Percentiles rank a stretch among this genome's conserved stretches.
phyloP scores from a whole-genome alignment of 2,888 invertebrate genomes.

The Melikaiella ostensackeni region DNA sequence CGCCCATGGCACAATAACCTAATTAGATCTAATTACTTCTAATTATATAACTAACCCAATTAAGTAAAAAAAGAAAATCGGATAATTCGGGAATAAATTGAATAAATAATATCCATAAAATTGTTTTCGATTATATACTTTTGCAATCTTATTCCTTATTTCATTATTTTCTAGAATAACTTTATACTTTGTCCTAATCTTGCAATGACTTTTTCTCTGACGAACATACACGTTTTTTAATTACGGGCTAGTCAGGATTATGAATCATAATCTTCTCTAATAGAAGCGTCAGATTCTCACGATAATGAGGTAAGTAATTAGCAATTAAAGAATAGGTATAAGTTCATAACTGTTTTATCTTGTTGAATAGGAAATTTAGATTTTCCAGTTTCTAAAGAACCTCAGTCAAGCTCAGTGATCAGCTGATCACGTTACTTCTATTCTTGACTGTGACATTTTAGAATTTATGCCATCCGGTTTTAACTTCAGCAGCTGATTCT shows the following conservation, averaged over 20 bases:
- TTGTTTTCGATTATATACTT: neutral
- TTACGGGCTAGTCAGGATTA: neutral
- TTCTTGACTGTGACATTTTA: slow-evolving; percentile 26
- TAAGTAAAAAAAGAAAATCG: neutral
- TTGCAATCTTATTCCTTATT: neutral
- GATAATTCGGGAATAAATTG: neutral
- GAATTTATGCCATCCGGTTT: slow-evolving; percentile 16
- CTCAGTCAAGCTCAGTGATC: slow-evolving; percentile 14
- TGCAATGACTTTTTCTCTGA: neutral
- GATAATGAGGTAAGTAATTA: neutral
- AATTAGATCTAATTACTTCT: slow-evolving; percentile 29
- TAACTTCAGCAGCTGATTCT: neutral
- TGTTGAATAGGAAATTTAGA: neutral
- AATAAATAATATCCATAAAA: neutral
- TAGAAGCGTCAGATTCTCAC: neutral
- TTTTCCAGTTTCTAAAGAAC: slow-evolving; percentile 29
- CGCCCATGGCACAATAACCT: slow-evolving; percentile 15
- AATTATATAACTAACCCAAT: slow-evolving; percentile 9
- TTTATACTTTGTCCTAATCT: neutral
- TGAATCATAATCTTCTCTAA: neutral
- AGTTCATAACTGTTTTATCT: neutral
- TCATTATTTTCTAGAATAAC: neutral
- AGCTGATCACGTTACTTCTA: slow-evolving; percentile 37
- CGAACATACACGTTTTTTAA: neutral
- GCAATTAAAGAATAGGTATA: neutral